phyloP scores from a whole-genome alignment of 2,888 invertebrate species.

The Amiota minor region DNA sequence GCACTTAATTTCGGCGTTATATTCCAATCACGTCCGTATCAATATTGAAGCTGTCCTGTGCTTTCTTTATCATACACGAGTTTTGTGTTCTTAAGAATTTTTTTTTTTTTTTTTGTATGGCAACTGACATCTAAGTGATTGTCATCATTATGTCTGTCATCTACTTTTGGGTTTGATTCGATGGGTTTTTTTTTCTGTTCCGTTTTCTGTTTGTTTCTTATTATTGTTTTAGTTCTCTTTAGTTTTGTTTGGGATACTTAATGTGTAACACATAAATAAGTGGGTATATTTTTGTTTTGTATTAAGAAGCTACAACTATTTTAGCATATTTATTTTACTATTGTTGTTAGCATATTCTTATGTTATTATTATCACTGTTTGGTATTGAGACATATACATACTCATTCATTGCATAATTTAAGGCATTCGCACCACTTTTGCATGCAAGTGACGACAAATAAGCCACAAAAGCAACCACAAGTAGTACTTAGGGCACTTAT shows the following conservation, averaged over 20 bases:
- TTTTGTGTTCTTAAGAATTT: conserved; percentile 15
- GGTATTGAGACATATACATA: neutral
- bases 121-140: conserved; percentile 14
- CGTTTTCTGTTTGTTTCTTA: neutral
- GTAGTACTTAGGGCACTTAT: conserved; percentile 36
- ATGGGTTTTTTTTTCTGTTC: conserved; percentile 34
- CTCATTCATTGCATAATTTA: conserved; percentile 4
- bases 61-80: neutral
- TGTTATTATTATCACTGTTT: neutral
- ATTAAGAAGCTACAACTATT: neutral
- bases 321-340: neutral
- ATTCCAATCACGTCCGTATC: conserved; percentile 65
- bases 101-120: neutral
- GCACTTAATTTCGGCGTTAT: conserved; percentile 62
- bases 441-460: conserved; percentile 56
- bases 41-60: conserved; percentile 5
- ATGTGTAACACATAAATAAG: conserved; percentile 9
- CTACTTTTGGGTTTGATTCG: conserved; percentile 29
- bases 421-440: neutral
- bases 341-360: neutral
- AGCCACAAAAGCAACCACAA: conserved; percentile 38
- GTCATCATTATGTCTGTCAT: conserved; percentile 8
- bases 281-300: neutral
- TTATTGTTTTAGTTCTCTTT: neutral
- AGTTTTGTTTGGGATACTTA: neutral